Conservation (phyloP, 1,140 invertebrate species). For the Temnothorax nylanderi region DNA sequence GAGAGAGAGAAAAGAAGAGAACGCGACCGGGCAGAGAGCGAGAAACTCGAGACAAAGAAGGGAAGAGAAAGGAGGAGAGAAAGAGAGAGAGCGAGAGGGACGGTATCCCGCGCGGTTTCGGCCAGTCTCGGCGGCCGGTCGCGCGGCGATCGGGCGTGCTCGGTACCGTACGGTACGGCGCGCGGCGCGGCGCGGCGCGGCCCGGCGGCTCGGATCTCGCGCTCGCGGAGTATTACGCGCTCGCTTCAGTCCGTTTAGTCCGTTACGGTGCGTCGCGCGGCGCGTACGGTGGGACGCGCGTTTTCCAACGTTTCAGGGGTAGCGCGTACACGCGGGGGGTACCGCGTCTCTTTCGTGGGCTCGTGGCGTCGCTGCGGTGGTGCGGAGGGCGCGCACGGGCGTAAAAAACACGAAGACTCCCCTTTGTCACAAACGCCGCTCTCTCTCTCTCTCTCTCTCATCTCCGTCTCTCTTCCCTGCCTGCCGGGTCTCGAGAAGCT, state of each 20-base stretch:
- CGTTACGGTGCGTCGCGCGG: slow-evolving; percentile 42
- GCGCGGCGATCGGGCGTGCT: slow-evolving; percentile 41
- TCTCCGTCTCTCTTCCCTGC: too few relatives aligned
- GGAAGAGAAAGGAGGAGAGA: background rate
- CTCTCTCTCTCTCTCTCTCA: background rate
- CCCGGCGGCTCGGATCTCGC: background rate
- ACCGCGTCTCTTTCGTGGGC: background rate
- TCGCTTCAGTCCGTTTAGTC: slow-evolving; percentile 53
- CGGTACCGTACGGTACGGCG: background rate
- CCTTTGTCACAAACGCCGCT: background rate
- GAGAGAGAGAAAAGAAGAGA: background rate
- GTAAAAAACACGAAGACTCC: background rate
- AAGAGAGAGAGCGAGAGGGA: background rate
- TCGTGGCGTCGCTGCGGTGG: slow-evolving; percentile 29
- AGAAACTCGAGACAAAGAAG: background rate
- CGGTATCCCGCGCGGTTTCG: slow-evolving; percentile 24
- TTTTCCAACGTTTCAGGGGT: background rate
- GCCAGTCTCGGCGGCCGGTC: slow-evolving; percentile 34
- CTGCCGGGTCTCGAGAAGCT: background rate
- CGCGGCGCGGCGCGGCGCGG: too few relatives aligned
- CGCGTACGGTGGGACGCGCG: background rate
- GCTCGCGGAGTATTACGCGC: background rate
- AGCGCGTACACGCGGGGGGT: background rate
- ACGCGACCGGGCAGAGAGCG: background rate
- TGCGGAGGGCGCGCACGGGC: slow-evolving; percentile 21